Percentiles rank a stretch among this genome's conserved stretches.
Conservation (phyloP, 35 echinoderm and acorn worm species). For the Lytechinus pictus region DNA sequence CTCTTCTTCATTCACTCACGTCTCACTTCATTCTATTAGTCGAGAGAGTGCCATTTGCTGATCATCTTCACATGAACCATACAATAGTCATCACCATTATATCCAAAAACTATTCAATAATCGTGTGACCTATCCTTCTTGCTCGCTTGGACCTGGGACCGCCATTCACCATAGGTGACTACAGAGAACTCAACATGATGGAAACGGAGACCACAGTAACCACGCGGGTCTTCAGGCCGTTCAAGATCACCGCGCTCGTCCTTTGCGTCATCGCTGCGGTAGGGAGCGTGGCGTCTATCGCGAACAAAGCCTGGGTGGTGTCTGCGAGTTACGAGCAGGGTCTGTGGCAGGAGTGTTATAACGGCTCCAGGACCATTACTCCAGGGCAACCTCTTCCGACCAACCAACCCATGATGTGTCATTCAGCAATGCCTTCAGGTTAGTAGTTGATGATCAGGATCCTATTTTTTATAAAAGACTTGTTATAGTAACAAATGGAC, state of each 20-base stretch:
- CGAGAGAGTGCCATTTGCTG: not conserved
- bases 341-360: constrained; percentile 81
- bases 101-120: not conserved
- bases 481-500: too few relatives aligned
- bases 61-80: not conserved
- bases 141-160: not conserved
- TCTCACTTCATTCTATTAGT: not conserved
- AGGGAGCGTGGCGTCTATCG: constrained; percentile 65
- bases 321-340: constrained; percentile 72
- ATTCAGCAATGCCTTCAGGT: constrained; percentile 55
- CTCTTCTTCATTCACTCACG: not conserved
- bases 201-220: constrained; percentile 75
- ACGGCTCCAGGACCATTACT: constrained; percentile 48
- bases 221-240: constrained; percentile 81
- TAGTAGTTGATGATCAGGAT: not conserved
- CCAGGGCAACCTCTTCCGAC: not conserved
- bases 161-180: constrained; percentile 33
- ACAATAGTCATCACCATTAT: not conserved
- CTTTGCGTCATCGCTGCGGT: constrained; percentile 63
- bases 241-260: constrained; percentile 86
- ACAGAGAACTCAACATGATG: constrained; percentile 34
- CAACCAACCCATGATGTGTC: constrained; percentile 20
- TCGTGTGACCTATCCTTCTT: constrained; percentile 9
- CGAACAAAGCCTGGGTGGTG: constrained; percentile 67
- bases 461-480: too few relatives aligned